A percentile compares a stretch with the other conserved stretches of the same genome.
Conservation (phyloP, 2,797 vertebrate genomes). For the Pogoniulus pusillus region DNA sequence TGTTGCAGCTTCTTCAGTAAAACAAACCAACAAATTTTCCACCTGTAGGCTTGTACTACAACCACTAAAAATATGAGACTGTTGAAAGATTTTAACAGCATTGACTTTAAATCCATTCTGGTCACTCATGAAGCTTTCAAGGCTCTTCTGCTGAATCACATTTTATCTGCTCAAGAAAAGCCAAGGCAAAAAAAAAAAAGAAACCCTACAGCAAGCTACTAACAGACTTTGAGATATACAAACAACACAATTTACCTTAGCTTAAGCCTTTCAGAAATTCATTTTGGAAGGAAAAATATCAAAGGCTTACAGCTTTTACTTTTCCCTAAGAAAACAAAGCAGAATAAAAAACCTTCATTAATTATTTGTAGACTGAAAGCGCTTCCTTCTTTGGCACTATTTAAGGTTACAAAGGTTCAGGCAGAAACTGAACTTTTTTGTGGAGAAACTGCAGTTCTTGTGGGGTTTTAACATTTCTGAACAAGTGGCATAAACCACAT, state of each 20-base stretch:
- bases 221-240: not conserved
- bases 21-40: not conserved
- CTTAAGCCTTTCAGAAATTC: not conserved
- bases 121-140: not conserved
- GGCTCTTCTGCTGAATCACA: not conserved
- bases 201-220: not conserved
- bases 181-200: not conserved
- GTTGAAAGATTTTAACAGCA: not conserved
- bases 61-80: not conserved
- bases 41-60: not conserved
- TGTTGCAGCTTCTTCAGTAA: not conserved
- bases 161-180: not conserved
- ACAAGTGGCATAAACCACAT: not conserved
- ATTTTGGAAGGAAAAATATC: not conserved
- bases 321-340: constrained; percentile 2
- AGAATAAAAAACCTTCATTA: not conserved
- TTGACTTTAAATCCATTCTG: not conserved
- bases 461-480: not conserved
- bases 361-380: not conserved
- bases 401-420: not conserved
- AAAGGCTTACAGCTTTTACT: not conserved
- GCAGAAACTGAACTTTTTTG: not conserved
- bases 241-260: not conserved
- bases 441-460: not conserved
- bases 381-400: not conserved